phyloP scores from a whole-genome alignment of 2,797 vertebrate genomes.

The Uromys caudimaculatus region DNA sequence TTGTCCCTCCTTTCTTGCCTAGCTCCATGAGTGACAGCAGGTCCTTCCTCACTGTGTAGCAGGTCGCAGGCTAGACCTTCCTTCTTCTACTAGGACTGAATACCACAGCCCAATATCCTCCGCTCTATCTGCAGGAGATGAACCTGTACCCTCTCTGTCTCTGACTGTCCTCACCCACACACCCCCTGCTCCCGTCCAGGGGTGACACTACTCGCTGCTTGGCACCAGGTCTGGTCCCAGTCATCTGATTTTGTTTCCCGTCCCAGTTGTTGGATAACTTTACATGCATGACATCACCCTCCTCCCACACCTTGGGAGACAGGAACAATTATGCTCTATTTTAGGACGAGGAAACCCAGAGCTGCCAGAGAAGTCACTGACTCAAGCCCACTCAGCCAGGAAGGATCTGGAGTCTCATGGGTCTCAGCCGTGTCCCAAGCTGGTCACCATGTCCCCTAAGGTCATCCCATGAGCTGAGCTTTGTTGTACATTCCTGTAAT shows the following conservation, averaged over 20 bases:
- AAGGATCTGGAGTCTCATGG: not conserved
- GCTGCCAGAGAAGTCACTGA: not conserved
- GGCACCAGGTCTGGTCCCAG: not conserved
- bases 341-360: not conserved
- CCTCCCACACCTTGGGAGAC: not conserved
- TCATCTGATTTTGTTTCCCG: not conserved
- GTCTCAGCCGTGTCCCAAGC: not conserved
- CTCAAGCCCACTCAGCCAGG: not conserved
- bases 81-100: not conserved
- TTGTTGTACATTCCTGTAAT: not conserved
- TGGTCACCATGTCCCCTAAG: accelerated
- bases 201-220: not conserved
- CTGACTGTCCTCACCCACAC: not conserved
- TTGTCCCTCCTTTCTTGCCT: not conserved
- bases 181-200: not conserved
- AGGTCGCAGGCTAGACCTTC: not conserved
- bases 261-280: not conserved
- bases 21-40: accelerated
- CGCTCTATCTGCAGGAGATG: not conserved
- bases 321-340: not conserved
- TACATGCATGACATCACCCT: not conserved
- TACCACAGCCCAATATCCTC: not conserved
- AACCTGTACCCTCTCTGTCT: not conserved
- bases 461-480: not conserved
- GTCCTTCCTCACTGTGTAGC: not conserved